These are phyloP conservation scores for Tipula confusa DNA, from an alignment of 2,888 invertebrate genomes.

Conservation along the genomic window DNA sequence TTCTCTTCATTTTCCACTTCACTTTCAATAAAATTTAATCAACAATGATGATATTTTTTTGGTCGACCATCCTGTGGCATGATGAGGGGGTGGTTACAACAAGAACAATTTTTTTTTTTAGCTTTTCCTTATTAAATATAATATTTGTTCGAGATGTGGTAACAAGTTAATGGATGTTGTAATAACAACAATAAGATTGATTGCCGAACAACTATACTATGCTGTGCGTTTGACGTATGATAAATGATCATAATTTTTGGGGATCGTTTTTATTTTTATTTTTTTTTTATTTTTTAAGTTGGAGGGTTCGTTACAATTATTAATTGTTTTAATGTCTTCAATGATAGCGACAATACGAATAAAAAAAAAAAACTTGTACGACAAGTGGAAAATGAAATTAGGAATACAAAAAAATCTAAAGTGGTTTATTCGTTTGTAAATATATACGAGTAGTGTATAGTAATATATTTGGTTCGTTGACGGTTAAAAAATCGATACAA, in stretches of 20 bases:
- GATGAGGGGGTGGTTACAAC: neutral
- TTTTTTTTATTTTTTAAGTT: neutral
- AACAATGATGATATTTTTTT: constrained; percentile 5
- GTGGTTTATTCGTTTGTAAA: neutral
- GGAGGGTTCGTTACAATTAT: constrained; percentile 20
- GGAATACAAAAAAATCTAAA: neutral
- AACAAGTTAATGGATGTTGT: constrained; percentile 25
- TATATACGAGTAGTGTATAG: neutral
- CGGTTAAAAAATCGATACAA: neutral
- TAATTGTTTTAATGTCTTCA: constrained; percentile 20
- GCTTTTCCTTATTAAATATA: constrained; percentile 4
- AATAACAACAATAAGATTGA: constrained; percentile 27
- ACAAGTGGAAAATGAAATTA: neutral
- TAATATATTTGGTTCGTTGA: neutral
- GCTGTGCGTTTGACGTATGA: constrained; percentile 29
- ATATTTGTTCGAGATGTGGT: constrained; percentile 20
- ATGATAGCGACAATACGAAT: neutral
- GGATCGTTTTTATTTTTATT: neutral
- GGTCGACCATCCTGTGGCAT: neutral
- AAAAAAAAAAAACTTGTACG: neutral
- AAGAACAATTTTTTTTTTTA: neutral
- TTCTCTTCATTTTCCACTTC: constrained; percentile 12
- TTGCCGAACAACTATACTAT: neutral
- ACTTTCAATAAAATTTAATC: constrained; percentile 20
- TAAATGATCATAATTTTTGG: constrained; percentile 27